Evolutionary conservation across 92 coral and sea anemone species (phyloP).

Genomic region (Zoanthus sansibaricus): DNA sequence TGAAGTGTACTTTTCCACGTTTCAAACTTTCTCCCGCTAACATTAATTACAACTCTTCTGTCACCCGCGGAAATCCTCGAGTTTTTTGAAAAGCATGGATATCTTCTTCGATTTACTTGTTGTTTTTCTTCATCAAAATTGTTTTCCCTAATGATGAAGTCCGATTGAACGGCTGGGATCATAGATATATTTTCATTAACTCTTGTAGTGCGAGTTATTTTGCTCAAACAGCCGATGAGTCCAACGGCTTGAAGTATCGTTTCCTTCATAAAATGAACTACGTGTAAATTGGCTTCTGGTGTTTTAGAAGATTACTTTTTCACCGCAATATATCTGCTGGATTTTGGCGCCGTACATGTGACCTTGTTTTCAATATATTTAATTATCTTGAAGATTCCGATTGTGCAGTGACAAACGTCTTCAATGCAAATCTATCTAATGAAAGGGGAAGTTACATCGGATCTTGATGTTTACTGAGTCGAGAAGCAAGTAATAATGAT

Average conservation of each 20-base stretch:
- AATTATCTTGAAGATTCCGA: neutral
- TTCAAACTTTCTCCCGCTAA: conserved; percentile 91
- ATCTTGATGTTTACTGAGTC: neutral
- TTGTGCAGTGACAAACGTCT: neutral
- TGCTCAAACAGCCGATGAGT: conserved; percentile 5
- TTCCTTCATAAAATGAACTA: conserved; percentile 25
- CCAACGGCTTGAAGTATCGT: neutral
- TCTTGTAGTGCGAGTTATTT: neutral
- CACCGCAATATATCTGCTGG: neutral
- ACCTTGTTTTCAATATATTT: neutral
- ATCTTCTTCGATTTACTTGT: neutral
- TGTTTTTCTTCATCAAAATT: neutral
- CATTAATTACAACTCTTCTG: conserved; percentile 76
- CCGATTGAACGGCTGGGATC: conserved; percentile 20
- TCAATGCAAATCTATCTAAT: neutral
- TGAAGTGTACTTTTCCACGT: conserved; percentile 89
- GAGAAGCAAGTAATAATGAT: neutral
- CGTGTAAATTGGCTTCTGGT: neutral
- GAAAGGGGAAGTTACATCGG: neutral
- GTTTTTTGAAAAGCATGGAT: neutral
- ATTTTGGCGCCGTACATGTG: neutral
- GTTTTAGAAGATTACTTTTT: neutral
- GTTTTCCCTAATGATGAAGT: neutral
- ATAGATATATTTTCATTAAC: conserved; percentile 14
- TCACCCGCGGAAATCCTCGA: conserved; percentile 64